Conservation (phyloP, 53 echinoderm and acorn worm species). For the Henricia sp. region DNA sequence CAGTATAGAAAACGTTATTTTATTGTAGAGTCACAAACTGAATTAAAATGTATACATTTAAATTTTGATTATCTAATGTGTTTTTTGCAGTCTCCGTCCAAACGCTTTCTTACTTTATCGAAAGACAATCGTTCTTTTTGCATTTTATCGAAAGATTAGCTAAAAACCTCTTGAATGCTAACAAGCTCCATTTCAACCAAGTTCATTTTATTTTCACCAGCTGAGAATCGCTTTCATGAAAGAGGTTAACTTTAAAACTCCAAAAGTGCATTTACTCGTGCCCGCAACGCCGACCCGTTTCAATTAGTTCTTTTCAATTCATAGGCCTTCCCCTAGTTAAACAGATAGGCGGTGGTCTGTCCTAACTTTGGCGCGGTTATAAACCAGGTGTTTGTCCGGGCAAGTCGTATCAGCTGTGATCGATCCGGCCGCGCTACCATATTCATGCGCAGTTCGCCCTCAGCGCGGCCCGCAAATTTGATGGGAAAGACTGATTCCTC, state of each 20-base stretch:
- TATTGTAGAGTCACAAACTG: too few relatives aligned
- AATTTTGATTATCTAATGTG: too few relatives aligned
- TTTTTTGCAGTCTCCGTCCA: too few relatives aligned
- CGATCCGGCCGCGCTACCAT: conserved; percentile 35
- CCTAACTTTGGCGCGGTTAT: conserved; percentile 22
- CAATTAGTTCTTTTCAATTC: conserved; percentile 48
- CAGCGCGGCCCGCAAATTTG: conserved; percentile 11
- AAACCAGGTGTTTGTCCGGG: conserved; percentile 35
- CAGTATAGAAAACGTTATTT: too few relatives aligned
- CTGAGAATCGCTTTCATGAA: too few relatives aligned
- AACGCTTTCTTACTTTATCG: too few relatives aligned
- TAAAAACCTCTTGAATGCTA: too few relatives aligned
- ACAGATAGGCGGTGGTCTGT: conserved; percentile 1
- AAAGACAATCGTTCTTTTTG: too few relatives aligned
- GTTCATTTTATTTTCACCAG: too few relatives aligned
- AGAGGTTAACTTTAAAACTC: background rate
- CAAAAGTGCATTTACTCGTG: conserved; percentile 33
- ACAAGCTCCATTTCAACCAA: too few relatives aligned
- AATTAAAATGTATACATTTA: too few relatives aligned
- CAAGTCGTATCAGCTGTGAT: conserved; percentile 38
- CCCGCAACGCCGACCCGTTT: background rate
- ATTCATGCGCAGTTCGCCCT: conserved; percentile 1
- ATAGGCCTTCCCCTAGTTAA: conserved; percentile 22
- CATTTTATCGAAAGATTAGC: too few relatives aligned
- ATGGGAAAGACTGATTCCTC: conserved; percentile 57